Percentiles rank a stretch among this genome's conserved stretches.
phyloP scores from a whole-genome alignment of 2,888 invertebrate genomes.

The Drosophila anomelani region DNA sequence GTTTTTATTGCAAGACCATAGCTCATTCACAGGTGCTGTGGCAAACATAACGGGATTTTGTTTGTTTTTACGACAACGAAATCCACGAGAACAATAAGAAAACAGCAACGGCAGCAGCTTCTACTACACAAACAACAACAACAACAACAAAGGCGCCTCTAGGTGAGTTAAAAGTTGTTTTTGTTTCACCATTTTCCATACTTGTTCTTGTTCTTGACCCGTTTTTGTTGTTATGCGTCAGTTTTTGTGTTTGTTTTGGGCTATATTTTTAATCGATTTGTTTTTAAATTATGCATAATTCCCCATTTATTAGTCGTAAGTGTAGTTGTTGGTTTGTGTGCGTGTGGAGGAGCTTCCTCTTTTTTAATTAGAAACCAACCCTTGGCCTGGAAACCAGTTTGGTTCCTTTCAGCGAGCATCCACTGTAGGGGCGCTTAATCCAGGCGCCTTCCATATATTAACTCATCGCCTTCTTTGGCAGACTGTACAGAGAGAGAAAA shows the following conservation, averaged over 20 bases:
- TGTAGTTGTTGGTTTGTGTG: conserved; percentile 8
- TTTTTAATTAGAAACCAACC: conserved; percentile 36
- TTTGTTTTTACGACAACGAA: conserved; percentile 35
- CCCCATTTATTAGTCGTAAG: conserved; percentile 35
- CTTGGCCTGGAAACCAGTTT: conserved; percentile 29
- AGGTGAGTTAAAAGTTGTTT: conserved; percentile 40
- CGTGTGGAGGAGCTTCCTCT: conserved; percentile 16
- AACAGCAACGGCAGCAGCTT: conserved; percentile 1
- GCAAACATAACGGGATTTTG: conserved; percentile 18
- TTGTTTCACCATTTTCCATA: conserved; percentile 37
- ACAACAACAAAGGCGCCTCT: conserved; percentile 17
- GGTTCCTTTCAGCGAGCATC: conserved; percentile 34
- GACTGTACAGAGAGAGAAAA: conserved; percentile 25
- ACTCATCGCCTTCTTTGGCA: conserved; percentile 25
- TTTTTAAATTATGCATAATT: conserved; percentile 42
- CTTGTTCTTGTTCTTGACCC: conserved; percentile 19
- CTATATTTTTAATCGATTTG: conserved; percentile 36
- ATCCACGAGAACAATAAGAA: conserved; percentile 11
- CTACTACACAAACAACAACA: conserved; percentile 3
- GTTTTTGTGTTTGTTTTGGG: conserved; percentile 19
- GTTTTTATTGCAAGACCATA: conserved; percentile 45
- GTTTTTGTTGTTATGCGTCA: conserved; percentile 14
- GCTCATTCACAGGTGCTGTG: conserved; percentile 25
- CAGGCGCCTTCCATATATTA: conserved; percentile 34
- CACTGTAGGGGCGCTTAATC: conserved; percentile 38